Percentiles rank a stretch among this genome's conserved stretches.
phyloP scores from a whole-genome alignment of 2,888 invertebrate genomes.

The Lasioglossum figueresi region DNA sequence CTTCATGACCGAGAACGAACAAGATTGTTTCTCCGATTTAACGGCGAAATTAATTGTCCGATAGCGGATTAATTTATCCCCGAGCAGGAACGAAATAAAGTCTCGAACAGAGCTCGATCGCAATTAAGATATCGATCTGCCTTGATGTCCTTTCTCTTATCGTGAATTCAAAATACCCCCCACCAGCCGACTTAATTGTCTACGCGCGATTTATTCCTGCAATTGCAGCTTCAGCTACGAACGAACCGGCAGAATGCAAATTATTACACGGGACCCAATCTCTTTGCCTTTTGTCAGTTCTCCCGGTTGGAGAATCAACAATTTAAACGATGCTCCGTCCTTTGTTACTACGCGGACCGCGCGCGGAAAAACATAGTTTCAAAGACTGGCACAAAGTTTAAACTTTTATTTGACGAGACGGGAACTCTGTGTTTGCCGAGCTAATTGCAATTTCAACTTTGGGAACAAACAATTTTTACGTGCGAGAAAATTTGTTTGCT shows the following conservation, averaged over 20 bases:
- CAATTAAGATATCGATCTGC: slow-evolving; percentile 53
- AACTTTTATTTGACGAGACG: not conserved
- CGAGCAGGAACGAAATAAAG: slow-evolving; percentile 28
- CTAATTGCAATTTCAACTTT: not conserved
- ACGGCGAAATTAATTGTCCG: slow-evolving; percentile 48
- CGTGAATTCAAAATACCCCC: slow-evolving; percentile 22
- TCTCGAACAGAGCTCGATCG: slow-evolving; percentile 25
- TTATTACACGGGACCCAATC: not conserved
- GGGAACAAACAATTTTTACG: not conserved
- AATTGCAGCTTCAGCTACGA: not conserved
- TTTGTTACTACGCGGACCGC: not conserved
- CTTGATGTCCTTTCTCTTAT: slow-evolving; percentile 20
- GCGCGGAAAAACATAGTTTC: not conserved
- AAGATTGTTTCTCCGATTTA: slow-evolving; percentile 20
- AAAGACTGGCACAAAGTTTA: not conserved
- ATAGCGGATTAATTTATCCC: slow-evolving; percentile 38
- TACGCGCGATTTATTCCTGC: slow-evolving; percentile 34
- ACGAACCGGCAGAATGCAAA: not conserved
- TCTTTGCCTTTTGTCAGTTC: slow-evolving; percentile 10
- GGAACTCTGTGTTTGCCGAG: not conserved
- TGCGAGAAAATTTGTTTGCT: not conserved
- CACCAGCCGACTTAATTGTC: slow-evolving; percentile 24
- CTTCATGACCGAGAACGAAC: slow-evolving; percentile 10
- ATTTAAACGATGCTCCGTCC: slow-evolving; percentile 2
- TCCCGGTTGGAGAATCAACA: not conserved